Base-by-base conservation (phyloP, 2,888 invertebrate genomes). In the Amphipyra berbera region DNA sequence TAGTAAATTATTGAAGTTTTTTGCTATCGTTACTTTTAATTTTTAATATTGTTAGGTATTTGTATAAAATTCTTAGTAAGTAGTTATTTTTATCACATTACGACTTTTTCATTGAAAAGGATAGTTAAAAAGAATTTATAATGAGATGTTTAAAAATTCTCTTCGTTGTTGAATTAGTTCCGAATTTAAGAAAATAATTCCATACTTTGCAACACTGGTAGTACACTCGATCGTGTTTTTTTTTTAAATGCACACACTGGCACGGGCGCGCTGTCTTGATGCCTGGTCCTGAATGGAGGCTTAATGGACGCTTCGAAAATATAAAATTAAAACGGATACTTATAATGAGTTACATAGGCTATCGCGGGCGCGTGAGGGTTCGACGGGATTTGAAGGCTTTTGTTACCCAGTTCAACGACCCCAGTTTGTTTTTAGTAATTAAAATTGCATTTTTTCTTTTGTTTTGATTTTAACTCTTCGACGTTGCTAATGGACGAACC, bases 341-440 rank as follows among this genome's bases (percentile, higher is more conserved):
- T 84, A 85, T 91, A 92, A 93, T 91, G 89, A 91, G 89, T 88
- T 89, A 88, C 90, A 89, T 90, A 90, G 89, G 82, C 85, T 83
- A 86, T 89, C 87, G 83, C 83, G 85, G 73, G 58, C 78, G 73
- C 75, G 86, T 21, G 72, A 55, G 47, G 59, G 62, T 84, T 88
- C 86, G 88, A 85, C 82, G 86, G 84, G 86, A 85, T 87, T 46
- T 58, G 83, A 82, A 82, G 82, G 80, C 86, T 89, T 88, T 91
- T 91, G 91, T 91, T 90, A 83, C 46, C 66, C 69, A 62, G 91
- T 86, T 87, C 91, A 82, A 73, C 70, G 89, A 86, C 86, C 90
- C 68, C 62, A 8, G 49, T 57, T 73, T 78, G 77, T 81, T 85
- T 76, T 83, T 77, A 83, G 81, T 91, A 90, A 91, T 91, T 91